Percentiles rank a stretch among this genome's conserved stretches.
Conservation (phyloP, 2,888 invertebrate species). For the Tachystola acroxantha region DNA sequence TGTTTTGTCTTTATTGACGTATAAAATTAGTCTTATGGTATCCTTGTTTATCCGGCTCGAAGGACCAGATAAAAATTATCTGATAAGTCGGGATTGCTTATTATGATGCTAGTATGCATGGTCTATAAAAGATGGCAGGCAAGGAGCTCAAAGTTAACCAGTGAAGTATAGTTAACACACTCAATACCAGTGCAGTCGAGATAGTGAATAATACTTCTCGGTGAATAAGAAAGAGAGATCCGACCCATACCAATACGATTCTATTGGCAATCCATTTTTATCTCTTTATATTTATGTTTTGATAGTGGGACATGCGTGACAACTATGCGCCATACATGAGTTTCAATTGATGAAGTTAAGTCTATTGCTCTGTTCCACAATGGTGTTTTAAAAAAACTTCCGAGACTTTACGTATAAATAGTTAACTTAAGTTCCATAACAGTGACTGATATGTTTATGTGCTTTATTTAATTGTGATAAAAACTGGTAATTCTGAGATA, state of each 20-base stretch:
- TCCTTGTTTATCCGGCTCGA: too few relatives aligned
- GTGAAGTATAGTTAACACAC: neutral
- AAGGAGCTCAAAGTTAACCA: neutral
- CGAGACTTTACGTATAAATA: constrained; percentile 6
- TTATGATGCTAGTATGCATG: too few relatives aligned
- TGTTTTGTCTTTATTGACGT: too few relatives aligned
- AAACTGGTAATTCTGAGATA: constrained; percentile 9
- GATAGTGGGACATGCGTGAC: constrained; percentile 19
- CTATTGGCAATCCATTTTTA: constrained; percentile 12
- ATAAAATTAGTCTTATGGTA: too few relatives aligned
- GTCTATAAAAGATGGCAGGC: neutral
- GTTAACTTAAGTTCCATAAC: constrained; percentile 1
- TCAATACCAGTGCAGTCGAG: constrained; percentile 16
- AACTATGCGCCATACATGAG: constrained; percentile 17
- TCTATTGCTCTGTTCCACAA: constrained; percentile 21
- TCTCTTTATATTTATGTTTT: constrained; percentile 19
- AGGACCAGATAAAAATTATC: too few relatives aligned
- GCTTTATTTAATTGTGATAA: constrained; percentile 7
- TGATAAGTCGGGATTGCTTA: too few relatives aligned
- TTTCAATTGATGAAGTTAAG: constrained; percentile 24
- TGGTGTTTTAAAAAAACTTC: constrained; percentile 23
- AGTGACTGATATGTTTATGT: neutral
- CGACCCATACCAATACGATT: constrained; percentile 15
- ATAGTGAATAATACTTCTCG: constrained; percentile 16
- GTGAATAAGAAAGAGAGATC: constrained; percentile 44